Evolutionary conservation across 1,140 invertebrate genomes (phyloP), one percentile per base, ranked within the genome.

Genomic region (Sarcophaga peregrina): DNA sequence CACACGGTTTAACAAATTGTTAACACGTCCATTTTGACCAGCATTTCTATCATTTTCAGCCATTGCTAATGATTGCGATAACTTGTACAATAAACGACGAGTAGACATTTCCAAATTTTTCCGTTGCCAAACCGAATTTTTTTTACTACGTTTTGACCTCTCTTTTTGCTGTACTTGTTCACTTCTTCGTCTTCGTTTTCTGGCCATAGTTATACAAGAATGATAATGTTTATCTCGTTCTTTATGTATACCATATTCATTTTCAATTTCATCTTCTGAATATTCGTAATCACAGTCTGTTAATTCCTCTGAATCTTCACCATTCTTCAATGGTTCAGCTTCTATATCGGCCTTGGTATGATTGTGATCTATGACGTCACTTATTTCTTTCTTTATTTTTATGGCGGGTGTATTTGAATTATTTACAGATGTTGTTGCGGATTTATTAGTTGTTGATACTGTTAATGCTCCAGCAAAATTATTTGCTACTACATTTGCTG

Each of bases 1-100:
- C 84, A 84, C 82, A 87, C 54, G 68, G 72, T 46, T 72, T 75
- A 72, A 62, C 37, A 78, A 78, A 50, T 78, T 78, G 50, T 78
- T 50, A 52, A 78, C 75, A 50, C 75, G 75, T 9, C 15, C 75
- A 78, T 78, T 78, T 48, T n/a, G 47, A 50, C 75, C 17, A 25
- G 15, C 75, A 50, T 47, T 47, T 20, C 37, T 72, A 72, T 20
- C 62, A 37, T 37, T 37, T 5, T 47, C 45, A 10, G 74, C 74
- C 15, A 25, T 48, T n/a, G 48, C 20, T 20, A 78, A 50, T 13
- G 75, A 78, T 78, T 78, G 75, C 20, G 75, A 78, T 47, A 78
- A 78, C 48, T 78, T 78, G 48, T 78, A 78, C 47, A 78, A 50
- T 20, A 78, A 52, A 17, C 47, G 25, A 10, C 75, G 75, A 3